These are phyloP conservation scores for Hirtodrosophila trivittata DNA, from an alignment of 2,888 invertebrate species.

Conservation along the genomic window DNA sequence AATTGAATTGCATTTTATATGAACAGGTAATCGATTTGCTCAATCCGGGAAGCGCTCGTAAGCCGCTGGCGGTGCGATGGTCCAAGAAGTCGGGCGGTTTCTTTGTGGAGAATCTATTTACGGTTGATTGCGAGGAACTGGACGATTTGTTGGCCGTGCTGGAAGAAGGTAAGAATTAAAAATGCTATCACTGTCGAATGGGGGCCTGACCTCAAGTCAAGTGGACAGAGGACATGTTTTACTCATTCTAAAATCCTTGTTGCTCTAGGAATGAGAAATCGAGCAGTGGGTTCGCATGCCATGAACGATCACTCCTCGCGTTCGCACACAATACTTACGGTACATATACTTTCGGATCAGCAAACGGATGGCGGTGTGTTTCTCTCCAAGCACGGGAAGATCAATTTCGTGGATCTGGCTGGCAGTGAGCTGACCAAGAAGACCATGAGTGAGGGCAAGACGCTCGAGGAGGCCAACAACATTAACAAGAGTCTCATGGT, in stretches of 20 bases:
- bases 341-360: conserved; percentile 94
- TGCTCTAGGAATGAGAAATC: conserved; percentile 94
- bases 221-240: too few relatives aligned
- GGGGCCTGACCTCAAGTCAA: too few relatives aligned
- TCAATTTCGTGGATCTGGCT: conserved; percentile 97
- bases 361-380: conserved; percentile 92
- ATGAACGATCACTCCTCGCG: conserved; percentile 97
- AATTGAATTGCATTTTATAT: conserved; percentile 64
- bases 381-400: conserved; percentile 95
- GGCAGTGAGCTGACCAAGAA: conserved; percentile 98
- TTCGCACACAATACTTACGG: conserved; percentile 92
- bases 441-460: conserved; percentile 93
- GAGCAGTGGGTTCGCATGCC: conserved; percentile 94
- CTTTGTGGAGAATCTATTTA: conserved; percentile 98
- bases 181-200: too few relatives aligned
- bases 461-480: conserved; percentile 96
- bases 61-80: conserved; percentile 95
- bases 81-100: conserved; percentile 96
- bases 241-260: too few relatives aligned
- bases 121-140: conserved; percentile 95
- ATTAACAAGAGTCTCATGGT: conserved; percentile 98
- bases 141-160: conserved; percentile 96
- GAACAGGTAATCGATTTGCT: conserved; percentile 95
- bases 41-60: conserved; percentile 91
- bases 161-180: conserved; percentile 91